A percentile compares a stretch with the other conserved stretches of the same genome.
These are phyloP conservation scores for Phoeniculus purpureus DNA, from an alignment of 2,797 vertebrate genomes.

Conservation along the genomic window DNA sequence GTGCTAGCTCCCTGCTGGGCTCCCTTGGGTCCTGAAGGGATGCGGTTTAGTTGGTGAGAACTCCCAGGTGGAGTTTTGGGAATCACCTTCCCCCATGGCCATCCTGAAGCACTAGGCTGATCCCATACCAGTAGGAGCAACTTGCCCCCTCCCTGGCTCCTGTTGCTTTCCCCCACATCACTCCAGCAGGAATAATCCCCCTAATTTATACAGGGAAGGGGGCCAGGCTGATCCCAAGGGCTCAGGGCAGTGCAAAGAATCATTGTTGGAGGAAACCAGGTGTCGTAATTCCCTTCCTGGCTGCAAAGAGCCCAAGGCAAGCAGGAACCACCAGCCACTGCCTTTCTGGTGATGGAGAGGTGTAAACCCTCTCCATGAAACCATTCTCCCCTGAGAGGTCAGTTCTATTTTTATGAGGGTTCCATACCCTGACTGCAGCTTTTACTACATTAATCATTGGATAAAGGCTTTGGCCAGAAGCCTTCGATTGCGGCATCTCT, in stretches of 20 bases:
- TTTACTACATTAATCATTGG: background rate
- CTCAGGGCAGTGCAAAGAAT: background rate
- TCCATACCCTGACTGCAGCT: background rate
- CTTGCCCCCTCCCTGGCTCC: background rate
- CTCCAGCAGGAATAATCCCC: background rate
- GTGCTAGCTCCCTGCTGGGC: background rate
- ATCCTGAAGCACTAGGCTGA: fast-evolving
- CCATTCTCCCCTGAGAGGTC: background rate
- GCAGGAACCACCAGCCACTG: background rate
- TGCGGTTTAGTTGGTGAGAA: background rate
- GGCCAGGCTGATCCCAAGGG: background rate
- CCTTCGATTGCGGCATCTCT: background rate
- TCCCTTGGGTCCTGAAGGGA: background rate
- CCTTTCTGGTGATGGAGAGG: background rate
- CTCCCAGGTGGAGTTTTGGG: background rate
- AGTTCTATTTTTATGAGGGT: background rate
- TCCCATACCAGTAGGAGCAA: background rate
- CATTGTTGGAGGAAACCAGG: background rate
- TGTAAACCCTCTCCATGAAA: background rate
- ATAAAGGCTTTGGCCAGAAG: background rate
- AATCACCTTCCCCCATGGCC: background rate
- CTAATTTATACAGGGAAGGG: background rate
- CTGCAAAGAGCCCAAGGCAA: background rate
- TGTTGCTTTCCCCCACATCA: background rate
- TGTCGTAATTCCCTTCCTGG: background rate